phyloP scores from a whole-genome alignment of 2,113 vertebrate genomes.

The Oceanites oceanicus region DNA sequence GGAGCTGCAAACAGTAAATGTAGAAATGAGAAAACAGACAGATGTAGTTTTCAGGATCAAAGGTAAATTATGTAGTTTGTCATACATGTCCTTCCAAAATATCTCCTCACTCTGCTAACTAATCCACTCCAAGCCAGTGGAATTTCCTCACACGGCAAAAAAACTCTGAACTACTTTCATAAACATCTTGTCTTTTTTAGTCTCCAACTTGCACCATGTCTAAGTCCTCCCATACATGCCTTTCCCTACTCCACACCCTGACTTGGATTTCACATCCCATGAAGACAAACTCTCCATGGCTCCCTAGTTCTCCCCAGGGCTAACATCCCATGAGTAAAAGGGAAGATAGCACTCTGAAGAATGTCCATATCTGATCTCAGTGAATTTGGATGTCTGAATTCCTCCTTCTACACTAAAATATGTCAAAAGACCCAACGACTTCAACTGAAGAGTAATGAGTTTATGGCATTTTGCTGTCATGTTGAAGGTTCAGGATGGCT shows the following conservation, averaged over 20 bases:
- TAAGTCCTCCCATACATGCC: background rate
- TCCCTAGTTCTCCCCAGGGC: background rate
- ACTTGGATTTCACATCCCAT: background rate
- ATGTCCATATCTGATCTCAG: rapidly evolving
- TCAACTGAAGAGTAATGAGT: background rate
- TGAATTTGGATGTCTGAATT: background rate
- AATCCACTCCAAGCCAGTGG: background rate
- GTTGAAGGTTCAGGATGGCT: background rate
- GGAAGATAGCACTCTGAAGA: background rate
- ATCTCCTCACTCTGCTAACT: background rate
- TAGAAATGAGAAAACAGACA: background rate
- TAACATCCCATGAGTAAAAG: background rate
- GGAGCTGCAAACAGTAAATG: background rate
- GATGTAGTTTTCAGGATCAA: slow-evolving; percentile 15
- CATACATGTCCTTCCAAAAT: background rate
- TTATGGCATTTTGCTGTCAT: background rate
- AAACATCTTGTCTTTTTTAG: background rate
- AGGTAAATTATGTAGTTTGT: background rate
- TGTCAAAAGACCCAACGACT: background rate
- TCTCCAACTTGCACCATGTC: background rate
- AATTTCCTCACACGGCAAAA: background rate
- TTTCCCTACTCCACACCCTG: background rate
- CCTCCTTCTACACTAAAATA: background rate
- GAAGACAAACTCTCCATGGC: background rate
- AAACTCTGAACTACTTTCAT: background rate